phyloP scores from a whole-genome alignment of 35 echinoderm and acorn worm genomes.

The Amphiura filiformis region DNA sequence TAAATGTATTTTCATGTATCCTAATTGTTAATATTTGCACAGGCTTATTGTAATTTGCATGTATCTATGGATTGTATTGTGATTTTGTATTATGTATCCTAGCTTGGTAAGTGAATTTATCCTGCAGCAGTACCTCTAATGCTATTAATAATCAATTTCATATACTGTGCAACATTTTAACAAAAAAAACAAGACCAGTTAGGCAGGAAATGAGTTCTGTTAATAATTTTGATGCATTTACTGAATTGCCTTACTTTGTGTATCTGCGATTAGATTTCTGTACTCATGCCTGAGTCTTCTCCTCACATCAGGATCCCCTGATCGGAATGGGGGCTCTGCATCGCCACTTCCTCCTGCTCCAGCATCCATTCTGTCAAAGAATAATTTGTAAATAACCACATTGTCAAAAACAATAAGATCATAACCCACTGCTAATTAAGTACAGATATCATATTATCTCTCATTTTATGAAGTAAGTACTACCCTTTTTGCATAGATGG shows the following conservation, averaged over 20 bases:
- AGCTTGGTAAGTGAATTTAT: no score
- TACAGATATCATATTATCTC: no score
- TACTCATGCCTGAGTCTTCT: constrained; percentile 39
- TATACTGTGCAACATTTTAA: neutral
- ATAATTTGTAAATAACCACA: neutral
- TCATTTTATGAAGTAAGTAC: no score
- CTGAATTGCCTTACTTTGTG: constrained; percentile 18
- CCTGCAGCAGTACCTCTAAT: neutral
- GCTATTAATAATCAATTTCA: neutral
- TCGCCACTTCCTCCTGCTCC: neutral
- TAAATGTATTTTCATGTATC: no score
- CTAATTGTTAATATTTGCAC: no score
- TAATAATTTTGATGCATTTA: no score
- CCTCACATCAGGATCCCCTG: constrained; percentile 9
- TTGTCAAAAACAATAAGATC: no score
- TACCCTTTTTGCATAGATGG: no score
- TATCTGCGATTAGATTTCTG: constrained; percentile 38
- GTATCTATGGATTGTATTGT: neutral
- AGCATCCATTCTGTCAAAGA: neutral
- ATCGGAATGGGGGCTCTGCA: neutral
- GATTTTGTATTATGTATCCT: neutral
- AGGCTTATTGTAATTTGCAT: no score
- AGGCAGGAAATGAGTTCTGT: no score
- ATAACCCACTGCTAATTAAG: no score
- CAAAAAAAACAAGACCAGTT: neutral